Evolutionary conservation across 2,797 vertebrate species (phyloP), one percentile per base, ranked within the genome.

Genomic region (Loriculus beryllinus): DNA sequence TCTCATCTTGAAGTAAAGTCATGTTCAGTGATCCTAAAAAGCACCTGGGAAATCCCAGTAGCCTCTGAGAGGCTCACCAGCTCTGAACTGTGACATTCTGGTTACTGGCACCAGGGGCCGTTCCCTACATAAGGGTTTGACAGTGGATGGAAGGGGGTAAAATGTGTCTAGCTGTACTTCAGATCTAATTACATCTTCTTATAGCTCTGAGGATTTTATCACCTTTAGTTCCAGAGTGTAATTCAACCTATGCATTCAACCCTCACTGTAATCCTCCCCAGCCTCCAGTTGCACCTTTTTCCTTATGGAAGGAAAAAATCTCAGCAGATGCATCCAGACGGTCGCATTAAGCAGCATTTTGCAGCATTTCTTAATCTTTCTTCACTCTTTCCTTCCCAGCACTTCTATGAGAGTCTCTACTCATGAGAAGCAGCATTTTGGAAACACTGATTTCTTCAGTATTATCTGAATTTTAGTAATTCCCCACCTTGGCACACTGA

Each of bases 191-290:
- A 94, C 94, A 95, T 43, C 86, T 93, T 92, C 85, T 64, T 90
- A 82, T 45, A 92, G 71, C 83, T 93, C 82, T 4, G 12, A 96
- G 94, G 67, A 97, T 94, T 96, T 94, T 95, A 95, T 45, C 94
- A 96, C 82, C 94, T 97, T 96, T 85, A 43, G 51, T 71, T 96
- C 83, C 94, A 96, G 74, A 82, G 62, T 72, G 95, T 90, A 96
- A 96, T 19, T 88, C 89, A 96, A 74, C 56, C 92, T 85, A 86
- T 69, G 82, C 47, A 95, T 88, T 92, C 65, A 93, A 62, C 42
- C 47, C 59, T 88, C 85, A 60, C 4, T 86, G 51, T 29, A 51
- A 87, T 85, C 70, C 45, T 64, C 28, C 51, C 25, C 72, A 86
- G 56, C 20, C 37, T 90, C 84, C 85, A 78, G 77, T 39, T 57